Percentiles rank a stretch among this genome's conserved stretches.
Evolutionary conservation across 2,113 vertebrate genomes (phyloP).

Genomic region (Gymnogyps californianus): DNA sequence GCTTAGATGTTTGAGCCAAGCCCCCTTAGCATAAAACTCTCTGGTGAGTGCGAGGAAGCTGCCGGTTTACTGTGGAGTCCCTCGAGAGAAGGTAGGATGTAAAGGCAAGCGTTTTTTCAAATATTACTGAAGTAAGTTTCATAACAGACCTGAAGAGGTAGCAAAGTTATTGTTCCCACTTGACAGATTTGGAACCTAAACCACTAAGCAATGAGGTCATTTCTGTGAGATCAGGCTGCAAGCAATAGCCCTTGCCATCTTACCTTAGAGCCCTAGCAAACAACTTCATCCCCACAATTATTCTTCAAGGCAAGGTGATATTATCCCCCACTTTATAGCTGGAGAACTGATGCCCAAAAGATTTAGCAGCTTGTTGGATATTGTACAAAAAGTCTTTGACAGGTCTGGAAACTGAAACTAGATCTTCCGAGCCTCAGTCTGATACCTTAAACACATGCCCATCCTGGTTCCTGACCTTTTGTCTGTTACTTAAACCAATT

Average conservation of each 20-base stretch:
- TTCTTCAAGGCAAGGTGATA: slow-evolving; percentile 3
- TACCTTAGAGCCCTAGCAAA: not conserved
- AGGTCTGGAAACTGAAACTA: slow-evolving; percentile 26
- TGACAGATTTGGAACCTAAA: slow-evolving; percentile 48
- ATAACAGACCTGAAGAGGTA: slow-evolving; percentile 52
- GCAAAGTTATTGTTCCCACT: slow-evolving; percentile 52
- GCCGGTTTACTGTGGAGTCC: not conserved
- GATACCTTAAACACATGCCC: slow-evolving; percentile 37
- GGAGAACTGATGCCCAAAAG: not conserved
- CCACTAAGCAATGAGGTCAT: slow-evolving; percentile 47
- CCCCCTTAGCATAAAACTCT: not conserved
- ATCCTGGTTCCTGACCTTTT: not conserved
- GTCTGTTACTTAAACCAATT: not conserved
- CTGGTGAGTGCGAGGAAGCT: slow-evolving; percentile 22
- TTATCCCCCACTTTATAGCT: not conserved
- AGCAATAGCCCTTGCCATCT: slow-evolving; percentile 10
- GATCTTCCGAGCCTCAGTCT: not conserved
- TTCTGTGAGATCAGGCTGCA: slow-evolving; percentile 35
- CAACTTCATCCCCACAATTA: not conserved
- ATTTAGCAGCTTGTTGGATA: slow-evolving; percentile 13
- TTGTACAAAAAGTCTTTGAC: not conserved
- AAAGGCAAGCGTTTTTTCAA: not conserved
- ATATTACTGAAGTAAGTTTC: slow-evolving; percentile 27
- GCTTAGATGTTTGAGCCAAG: slow-evolving; percentile 32
- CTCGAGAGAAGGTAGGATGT: not conserved